Evolutionary conservation across 2,797 vertebrate species (phyloP).

Genomic region (Acipenser ruthenus): DNA sequence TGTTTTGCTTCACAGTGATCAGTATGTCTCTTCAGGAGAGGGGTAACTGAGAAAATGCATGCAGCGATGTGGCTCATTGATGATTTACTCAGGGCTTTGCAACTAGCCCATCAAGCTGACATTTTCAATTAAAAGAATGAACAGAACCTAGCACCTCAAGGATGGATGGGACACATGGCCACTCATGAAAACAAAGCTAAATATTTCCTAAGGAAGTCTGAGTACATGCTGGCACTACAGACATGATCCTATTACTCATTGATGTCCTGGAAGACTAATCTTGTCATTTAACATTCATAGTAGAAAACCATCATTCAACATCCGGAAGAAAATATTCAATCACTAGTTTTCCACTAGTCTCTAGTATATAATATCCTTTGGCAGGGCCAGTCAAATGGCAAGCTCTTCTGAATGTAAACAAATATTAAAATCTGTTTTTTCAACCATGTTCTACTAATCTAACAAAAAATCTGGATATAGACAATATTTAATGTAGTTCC

Average conservation of each 20-base stretch:
- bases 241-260: slow-evolving; percentile 14
- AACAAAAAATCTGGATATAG: too few relatives aligned
- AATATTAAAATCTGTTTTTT: too few relatives aligned
- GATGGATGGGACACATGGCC: slow-evolving; percentile 6
- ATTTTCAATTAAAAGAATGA: slow-evolving; percentile 21
- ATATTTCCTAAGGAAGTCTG: slow-evolving; percentile 2
- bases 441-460: too few relatives aligned
- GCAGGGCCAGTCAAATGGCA: too few relatives aligned
- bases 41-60: slow-evolving; percentile 6
- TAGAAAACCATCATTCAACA: slow-evolving; percentile 11
- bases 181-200: slow-evolving; percentile 7
- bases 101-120: slow-evolving; percentile 10
- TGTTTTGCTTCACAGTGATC: neutral
- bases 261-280: slow-evolving; percentile 18
- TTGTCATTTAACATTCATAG: slow-evolving; percentile 11
- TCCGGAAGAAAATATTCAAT: too few relatives aligned
- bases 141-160: slow-evolving; percentile 1
- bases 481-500: too few relatives aligned
- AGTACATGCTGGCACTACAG: neutral
- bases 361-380: too few relatives aligned
- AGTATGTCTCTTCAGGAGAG: neutral
- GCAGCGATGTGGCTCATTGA: slow-evolving; percentile 8
- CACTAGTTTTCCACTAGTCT: too few relatives aligned
- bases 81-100: slow-evolving; percentile 18
- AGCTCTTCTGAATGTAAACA: too few relatives aligned